Evolutionary conservation across 2,797 vertebrate genomes (phyloP).

Genomic region (Sebastes cheni): DNA sequence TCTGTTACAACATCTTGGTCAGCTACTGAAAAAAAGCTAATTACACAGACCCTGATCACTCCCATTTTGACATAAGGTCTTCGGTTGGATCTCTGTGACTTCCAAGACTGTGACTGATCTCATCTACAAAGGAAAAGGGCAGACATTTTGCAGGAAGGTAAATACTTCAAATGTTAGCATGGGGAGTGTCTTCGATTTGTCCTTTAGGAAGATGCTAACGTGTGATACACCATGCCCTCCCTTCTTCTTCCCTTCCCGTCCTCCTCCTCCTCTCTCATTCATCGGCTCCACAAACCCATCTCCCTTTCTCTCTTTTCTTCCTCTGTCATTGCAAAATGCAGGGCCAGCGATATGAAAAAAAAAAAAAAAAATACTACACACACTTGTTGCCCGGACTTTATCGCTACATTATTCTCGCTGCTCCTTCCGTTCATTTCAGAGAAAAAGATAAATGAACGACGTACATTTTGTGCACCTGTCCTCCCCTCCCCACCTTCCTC

Average conservation of each 20-base stretch:
- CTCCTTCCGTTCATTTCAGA: constrained; percentile 78
- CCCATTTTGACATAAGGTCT: constrained; percentile 35
- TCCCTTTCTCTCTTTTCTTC: constrained; percentile 50
- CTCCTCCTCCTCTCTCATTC: constrained; percentile 18
- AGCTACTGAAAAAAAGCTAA: not conserved
- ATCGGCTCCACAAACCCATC: constrained; percentile 47
- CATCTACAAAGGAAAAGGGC: constrained; percentile 76
- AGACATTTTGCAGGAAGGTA: constrained; percentile 79
- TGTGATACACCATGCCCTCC: constrained; percentile 67
- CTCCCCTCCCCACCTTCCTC: constrained; percentile 79
- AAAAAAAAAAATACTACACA: constrained; percentile 59
- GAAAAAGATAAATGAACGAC: constrained; percentile 85
- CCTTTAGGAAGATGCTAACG: constrained; percentile 78
- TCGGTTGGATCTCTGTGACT: constrained; percentile 49
- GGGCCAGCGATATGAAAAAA: constrained; percentile 51
- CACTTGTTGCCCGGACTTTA: constrained; percentile 83
- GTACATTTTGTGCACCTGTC: constrained; percentile 85
- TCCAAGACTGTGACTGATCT: constrained; percentile 57
- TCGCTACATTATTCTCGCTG: constrained; percentile 75
- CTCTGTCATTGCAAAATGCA: constrained; percentile 56
- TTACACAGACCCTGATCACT: constrained; percentile 12
- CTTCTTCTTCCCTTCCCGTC: not conserved
- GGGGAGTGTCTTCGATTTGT: constrained; percentile 77
- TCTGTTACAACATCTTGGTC: not conserved
- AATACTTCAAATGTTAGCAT: constrained; percentile 80